A percentile compares a stretch with the other conserved stretches of the same genome.
Evolutionary conservation across 2,113 vertebrate species (phyloP).

Genomic region (Bubo scandiacus): DNA sequence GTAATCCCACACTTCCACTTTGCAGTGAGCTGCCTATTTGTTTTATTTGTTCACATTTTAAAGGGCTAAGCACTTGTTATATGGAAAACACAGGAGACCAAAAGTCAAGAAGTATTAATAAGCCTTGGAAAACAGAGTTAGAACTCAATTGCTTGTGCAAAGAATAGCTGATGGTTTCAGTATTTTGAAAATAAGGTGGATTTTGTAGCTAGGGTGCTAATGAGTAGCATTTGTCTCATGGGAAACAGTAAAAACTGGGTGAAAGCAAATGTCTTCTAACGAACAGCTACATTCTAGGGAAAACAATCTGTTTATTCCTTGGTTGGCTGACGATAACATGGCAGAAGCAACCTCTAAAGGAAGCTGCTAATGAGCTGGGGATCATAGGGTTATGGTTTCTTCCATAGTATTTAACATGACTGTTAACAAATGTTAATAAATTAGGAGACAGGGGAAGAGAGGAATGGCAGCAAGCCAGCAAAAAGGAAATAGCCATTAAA

Average conservation of each 20-base stretch:
- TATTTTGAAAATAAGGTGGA: not conserved
- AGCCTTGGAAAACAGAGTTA: not conserved
- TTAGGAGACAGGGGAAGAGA: not conserved
- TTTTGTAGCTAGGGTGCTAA: not conserved
- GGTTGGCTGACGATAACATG: not conserved
- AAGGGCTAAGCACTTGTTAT: not conserved
- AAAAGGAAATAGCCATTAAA: not conserved
- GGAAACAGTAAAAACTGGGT: not conserved
- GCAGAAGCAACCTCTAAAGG: not conserved
- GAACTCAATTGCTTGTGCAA: not conserved
- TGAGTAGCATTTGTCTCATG: not conserved
- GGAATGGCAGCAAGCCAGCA: not conserved
- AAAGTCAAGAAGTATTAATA: not conserved
- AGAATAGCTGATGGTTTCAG: not conserved
- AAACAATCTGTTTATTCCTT: not conserved
- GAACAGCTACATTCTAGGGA: not conserved
- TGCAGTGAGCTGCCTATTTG: not conserved
- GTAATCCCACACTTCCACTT: not conserved
- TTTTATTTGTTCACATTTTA: not conserved
- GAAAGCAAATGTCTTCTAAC: not conserved
- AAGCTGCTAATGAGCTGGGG: not conserved
- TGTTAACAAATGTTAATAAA: not conserved
- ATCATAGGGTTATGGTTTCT: not conserved
- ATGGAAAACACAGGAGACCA: not conserved
- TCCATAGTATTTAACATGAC: not conserved